Evolutionary conservation across 1,140 invertebrate species (phyloP).

Genomic region (Stegodyphus mimosarum): DNA sequence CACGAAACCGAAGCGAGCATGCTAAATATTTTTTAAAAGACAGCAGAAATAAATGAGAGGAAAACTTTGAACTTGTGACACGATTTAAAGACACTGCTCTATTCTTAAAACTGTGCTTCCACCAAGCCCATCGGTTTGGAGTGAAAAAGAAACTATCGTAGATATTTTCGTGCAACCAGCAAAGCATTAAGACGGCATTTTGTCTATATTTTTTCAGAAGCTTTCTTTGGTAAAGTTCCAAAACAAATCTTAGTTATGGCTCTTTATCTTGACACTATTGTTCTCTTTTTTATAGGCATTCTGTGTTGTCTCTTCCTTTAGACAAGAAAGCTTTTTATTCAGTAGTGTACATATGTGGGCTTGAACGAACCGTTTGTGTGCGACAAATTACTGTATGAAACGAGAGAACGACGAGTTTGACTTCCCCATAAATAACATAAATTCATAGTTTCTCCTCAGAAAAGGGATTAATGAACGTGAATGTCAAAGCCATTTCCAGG

Average conservation of each 20-base stretch:
- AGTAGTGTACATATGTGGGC: no score
- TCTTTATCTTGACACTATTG: slow-evolving; percentile 48
- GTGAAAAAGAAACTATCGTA: background rate
- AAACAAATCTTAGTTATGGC: slow-evolving; percentile 41
- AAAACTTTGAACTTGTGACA: slow-evolving; percentile 18
- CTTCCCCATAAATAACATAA: no score
- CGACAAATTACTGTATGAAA: no score
- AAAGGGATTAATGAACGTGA: no score
- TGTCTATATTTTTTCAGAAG: slow-evolving; percentile 16
- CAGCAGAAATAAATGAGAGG: background rate
- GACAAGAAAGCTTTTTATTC: slow-evolving; percentile 3
- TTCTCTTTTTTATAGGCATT: slow-evolving; percentile 10
- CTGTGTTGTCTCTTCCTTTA: slow-evolving; percentile 11
- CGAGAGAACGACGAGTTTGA: no score
- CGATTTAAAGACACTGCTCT: background rate
- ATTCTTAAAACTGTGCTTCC: slow-evolving; percentile 28
- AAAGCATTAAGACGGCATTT: slow-evolving; percentile 19
- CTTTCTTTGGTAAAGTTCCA: slow-evolving; percentile 48
- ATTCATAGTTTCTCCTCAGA: no score
- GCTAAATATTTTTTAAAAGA: background rate
- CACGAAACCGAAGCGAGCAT: background rate
- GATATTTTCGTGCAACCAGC: slow-evolving; percentile 35
- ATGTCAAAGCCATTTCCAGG: no score
- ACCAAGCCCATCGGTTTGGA: slow-evolving; percentile 3
- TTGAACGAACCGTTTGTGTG: no score